These are phyloP conservation scores for Lepidurus packardi DNA, from an alignment of 1,140 invertebrate genomes.

Conservation along the genomic window DNA sequence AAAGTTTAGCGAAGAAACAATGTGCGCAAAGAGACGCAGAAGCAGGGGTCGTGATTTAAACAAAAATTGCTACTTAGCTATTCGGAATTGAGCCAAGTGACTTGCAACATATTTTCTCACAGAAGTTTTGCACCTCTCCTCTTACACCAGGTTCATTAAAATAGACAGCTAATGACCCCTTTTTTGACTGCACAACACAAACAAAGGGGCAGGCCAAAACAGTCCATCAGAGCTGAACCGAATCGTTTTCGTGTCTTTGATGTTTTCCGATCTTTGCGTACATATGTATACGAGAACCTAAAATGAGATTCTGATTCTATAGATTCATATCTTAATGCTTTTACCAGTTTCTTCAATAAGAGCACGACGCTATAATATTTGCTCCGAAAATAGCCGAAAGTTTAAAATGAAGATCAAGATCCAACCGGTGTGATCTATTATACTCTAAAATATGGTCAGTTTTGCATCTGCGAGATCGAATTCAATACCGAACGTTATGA, in stretches of 20 bases:
- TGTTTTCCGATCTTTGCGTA: constrained; percentile 12
- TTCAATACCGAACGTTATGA: too few relatives aligned
- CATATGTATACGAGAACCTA: neutral
- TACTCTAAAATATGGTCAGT: too few relatives aligned
- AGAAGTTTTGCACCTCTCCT: neutral
- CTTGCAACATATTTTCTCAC: neutral
- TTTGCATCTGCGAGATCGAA: too few relatives aligned
- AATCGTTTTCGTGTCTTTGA: neutral
- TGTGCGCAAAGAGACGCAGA: neutral
- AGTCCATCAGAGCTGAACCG: neutral
- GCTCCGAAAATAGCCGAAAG: too few relatives aligned
- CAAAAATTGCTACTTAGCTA: neutral
- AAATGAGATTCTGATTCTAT: neutral
- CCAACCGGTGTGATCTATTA: too few relatives aligned
- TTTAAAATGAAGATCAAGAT: too few relatives aligned
- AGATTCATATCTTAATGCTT: neutral
- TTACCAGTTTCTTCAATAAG: too few relatives aligned
- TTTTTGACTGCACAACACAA: neutral
- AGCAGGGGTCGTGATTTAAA: neutral
- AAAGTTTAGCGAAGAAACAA: neutral
- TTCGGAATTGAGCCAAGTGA: neutral
- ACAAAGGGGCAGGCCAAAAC: neutral
- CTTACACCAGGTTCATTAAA: neutral
- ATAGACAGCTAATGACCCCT: neutral
- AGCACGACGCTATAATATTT: too few relatives aligned